Conservation (phyloP, 2,797 vertebrate species). For the Micropoecilia bifurca region DNA sequence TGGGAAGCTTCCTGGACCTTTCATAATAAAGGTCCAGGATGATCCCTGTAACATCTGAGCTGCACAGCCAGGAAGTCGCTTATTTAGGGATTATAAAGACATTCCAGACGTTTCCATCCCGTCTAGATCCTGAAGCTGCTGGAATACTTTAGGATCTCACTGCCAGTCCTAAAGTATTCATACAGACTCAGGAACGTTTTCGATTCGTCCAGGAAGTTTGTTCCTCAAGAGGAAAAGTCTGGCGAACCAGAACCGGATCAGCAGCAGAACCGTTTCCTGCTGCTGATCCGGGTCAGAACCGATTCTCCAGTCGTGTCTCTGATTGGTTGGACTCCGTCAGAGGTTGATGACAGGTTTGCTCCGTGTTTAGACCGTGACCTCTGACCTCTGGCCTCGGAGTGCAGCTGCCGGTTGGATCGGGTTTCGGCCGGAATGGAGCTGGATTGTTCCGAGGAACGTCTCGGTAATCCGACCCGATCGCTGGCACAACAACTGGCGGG, state of each 20-base stretch:
- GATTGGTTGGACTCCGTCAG: not conserved
- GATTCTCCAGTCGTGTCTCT: not conserved
- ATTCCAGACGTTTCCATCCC: not conserved
- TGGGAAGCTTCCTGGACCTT: not conserved
- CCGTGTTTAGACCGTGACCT: conserved; percentile 10
- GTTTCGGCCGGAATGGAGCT: conserved; percentile 27
- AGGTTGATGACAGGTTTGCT: not conserved
- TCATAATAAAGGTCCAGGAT: not conserved
- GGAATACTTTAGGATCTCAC: too few species aligned
- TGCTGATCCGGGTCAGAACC: not conserved
- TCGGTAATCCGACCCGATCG: not conserved
- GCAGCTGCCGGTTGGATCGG: conserved; percentile 7
- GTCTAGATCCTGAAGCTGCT: too few species aligned
- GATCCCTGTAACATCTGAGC: not conserved
- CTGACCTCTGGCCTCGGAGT: conserved; percentile 46
- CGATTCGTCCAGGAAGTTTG: not conserved
- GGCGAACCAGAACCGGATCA: too few species aligned
- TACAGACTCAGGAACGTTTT: not conserved
- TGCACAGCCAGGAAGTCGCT: not conserved
- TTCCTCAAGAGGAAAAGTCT: not conserved
- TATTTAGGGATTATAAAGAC: not conserved
- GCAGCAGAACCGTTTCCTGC: not conserved
- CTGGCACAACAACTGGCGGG: conserved; percentile 1
- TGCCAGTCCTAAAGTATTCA: not conserved
- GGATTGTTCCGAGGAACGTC: conserved; percentile 24